Conservation (phyloP, 2,888 invertebrate species). For the Mythimna loreyi region DNA sequence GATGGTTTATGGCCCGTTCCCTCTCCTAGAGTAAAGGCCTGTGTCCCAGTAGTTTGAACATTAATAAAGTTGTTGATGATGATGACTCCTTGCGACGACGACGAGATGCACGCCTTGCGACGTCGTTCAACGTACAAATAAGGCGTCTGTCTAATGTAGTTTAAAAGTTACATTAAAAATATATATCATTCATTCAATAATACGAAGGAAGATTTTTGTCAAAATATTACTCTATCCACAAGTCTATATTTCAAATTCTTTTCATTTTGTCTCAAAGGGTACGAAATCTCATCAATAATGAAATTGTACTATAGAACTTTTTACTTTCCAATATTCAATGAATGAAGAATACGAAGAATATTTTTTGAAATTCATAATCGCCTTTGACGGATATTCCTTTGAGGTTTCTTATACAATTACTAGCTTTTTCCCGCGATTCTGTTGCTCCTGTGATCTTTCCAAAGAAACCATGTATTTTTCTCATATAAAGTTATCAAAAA, state of each 20-base stretch:
- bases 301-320: slow-evolving; percentile 73
- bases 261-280: slow-evolving; percentile 14
- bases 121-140: no score
- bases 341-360: slow-evolving; percentile 13
- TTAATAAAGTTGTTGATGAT: no score
- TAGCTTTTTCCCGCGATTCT: not conserved
- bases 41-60: no score
- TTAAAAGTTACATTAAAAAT: no score
- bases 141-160: no score
- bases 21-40: no score
- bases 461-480: not conserved
- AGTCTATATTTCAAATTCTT: not conserved
- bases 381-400: slow-evolving; percentile 57
- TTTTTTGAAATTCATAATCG: slow-evolving; percentile 54
- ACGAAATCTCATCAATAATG: slow-evolving; percentile 49
- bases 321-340: slow-evolving; percentile 69
- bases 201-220: no score
- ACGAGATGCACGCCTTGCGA: no score
- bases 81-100: no score
- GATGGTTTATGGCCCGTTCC: no score
- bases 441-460: not conserved
- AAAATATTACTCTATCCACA: not conserved
- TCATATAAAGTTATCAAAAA: no score
- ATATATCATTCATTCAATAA: not conserved
- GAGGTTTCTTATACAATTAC: slow-evolving; percentile 42